These are phyloP conservation scores for Regulus satrapa DNA, from an alignment of 2,113 vertebrate genomes.

Conservation along the genomic window DNA sequence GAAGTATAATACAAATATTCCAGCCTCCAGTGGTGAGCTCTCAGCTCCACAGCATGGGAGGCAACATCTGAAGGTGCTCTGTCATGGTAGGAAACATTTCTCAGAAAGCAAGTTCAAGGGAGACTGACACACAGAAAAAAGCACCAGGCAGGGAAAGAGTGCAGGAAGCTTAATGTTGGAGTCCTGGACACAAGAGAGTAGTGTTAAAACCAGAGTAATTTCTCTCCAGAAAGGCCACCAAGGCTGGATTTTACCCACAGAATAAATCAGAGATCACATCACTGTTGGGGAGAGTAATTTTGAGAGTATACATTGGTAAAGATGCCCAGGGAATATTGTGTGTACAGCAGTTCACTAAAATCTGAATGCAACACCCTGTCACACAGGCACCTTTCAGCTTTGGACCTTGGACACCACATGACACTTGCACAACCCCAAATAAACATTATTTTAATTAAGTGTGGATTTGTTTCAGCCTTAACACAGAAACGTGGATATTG, in stretches of 20 bases:
- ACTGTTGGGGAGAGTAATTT: background rate
- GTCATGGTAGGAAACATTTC: background rate
- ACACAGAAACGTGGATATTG: background rate
- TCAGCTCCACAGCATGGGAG: background rate
- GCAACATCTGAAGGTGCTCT: background rate
- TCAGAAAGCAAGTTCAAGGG: background rate
- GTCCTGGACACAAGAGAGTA: background rate
- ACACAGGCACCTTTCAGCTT: background rate
- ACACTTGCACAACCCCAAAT: background rate
- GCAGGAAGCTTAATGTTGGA: background rate
- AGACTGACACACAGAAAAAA: background rate
- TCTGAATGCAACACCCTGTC: background rate
- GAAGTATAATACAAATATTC: background rate
- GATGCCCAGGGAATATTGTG: fast-evolving
- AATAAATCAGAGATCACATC: background rate
- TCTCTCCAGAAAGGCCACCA: background rate
- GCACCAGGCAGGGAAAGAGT: background rate
- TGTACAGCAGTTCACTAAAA: background rate
- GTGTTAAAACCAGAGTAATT: background rate
- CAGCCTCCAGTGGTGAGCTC: background rate
- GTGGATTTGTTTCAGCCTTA: background rate
- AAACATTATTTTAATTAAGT: background rate
- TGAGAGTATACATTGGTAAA: fast-evolving
- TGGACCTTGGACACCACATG: fast-evolving
- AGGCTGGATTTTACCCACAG: background rate